phyloP scores from a whole-genome alignment of 1,140 invertebrate genomes.

The Drosophila eugracilis region DNA sequence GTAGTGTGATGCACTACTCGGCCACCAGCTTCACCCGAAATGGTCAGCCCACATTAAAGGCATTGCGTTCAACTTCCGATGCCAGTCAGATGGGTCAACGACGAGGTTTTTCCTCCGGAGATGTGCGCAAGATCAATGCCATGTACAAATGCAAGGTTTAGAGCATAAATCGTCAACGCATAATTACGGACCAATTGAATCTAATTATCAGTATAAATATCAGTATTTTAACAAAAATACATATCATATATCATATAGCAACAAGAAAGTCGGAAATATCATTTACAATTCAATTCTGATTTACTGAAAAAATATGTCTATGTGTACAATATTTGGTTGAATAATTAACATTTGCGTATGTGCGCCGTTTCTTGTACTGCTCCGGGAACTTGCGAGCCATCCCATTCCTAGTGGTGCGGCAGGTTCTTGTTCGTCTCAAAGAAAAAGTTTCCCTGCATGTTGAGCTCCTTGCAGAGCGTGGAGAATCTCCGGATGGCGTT shows the following conservation, averaged over 20 bases:
- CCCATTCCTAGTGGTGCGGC: constrained; percentile 58
- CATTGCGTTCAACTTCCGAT: constrained; percentile 72
- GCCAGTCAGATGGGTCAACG: constrained; percentile 88
- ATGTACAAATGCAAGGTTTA: constrained; percentile 89
- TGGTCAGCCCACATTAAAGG: constrained; percentile 88
- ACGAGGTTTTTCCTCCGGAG: constrained; percentile 89
- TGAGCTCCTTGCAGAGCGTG: constrained; percentile 82
- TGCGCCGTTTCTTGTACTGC: constrained; percentile 38
- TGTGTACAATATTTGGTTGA: constrained; percentile 24
- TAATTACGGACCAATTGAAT: background rate
- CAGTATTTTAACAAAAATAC: background rate
- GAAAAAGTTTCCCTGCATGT: constrained; percentile 77
- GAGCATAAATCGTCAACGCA: background rate
- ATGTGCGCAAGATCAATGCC: constrained; percentile 89
- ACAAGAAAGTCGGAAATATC: background rate
- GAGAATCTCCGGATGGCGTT: constrained; percentile 80
- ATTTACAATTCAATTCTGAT: constrained; percentile 23
- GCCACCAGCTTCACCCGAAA: constrained; percentile 90
- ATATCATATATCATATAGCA: background rate
- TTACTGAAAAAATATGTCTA: constrained; percentile 54
- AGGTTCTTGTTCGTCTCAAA: constrained; percentile 80
- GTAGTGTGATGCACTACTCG: constrained; percentile 93
- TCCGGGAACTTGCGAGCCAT: background rate
- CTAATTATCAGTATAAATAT: background rate
- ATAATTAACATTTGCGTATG: constrained; percentile 31